phyloP scores from a whole-genome alignment of 2,888 invertebrate species.

The Crioceris asparagi region DNA sequence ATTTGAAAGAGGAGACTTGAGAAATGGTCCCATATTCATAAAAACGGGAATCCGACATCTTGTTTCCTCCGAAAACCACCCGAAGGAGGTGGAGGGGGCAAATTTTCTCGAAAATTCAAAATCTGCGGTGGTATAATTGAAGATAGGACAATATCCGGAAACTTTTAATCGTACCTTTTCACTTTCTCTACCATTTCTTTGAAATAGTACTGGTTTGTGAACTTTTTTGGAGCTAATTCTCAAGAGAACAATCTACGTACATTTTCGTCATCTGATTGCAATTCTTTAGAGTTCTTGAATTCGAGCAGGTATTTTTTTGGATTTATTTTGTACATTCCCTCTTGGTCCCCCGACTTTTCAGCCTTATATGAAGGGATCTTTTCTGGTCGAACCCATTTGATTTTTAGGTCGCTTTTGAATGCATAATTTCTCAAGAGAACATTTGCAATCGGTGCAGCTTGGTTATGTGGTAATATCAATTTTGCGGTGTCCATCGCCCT shows the following conservation, averaged over 20 bases:
- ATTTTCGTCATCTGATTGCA: conserved; percentile 57
- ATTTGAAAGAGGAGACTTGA: too few relatives aligned
- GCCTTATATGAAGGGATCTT: conserved; percentile 55
- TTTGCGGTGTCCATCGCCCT: too few relatives aligned
- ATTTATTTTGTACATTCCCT: conserved; percentile 45
- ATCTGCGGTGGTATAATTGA: too few relatives aligned
- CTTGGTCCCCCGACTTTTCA: conserved; percentile 60
- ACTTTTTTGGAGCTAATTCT: conserved; percentile 50
- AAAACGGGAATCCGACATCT: too few relatives aligned
- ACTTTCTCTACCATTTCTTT: conserved; percentile 50
- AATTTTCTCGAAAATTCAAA: too few relatives aligned
- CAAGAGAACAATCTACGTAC: conserved; percentile 64
- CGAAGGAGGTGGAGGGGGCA: too few relatives aligned
- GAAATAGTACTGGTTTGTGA: conserved; percentile 42
- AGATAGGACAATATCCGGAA: too few relatives aligned
- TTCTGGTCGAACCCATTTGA: conserved; percentile 68
- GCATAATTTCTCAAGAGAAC: conserved; percentile 34
- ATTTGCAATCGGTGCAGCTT: neutral
- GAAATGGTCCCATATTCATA: too few relatives aligned
- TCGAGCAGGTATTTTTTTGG: conserved; percentile 40
- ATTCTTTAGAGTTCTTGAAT: conserved; percentile 53
- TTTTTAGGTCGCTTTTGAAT: conserved; percentile 60
- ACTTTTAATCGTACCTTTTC: conserved; percentile 55
- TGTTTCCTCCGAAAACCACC: too few relatives aligned
- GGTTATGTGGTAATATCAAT: too few relatives aligned